Base-by-base conservation (phyloP, 2,113 vertebrate genomes). In the Aspiorhynchus laticeps region DNA sequence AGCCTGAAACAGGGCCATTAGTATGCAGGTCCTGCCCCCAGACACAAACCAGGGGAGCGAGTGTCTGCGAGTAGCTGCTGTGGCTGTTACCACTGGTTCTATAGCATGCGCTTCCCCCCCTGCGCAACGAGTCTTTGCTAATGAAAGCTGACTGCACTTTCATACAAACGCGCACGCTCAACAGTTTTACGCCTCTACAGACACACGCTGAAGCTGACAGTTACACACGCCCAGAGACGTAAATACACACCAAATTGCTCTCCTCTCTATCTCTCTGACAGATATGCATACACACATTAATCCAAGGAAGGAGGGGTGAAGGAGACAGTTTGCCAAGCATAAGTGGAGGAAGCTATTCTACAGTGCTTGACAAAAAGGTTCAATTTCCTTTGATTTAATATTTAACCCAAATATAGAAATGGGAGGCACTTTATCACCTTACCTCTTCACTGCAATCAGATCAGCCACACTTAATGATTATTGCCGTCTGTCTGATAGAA, bases 311-410 rank as follows among this genome's bases (percentile, higher is more conserved):
- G 21, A 77, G 38, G 71, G 69, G 65, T 71, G 77, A 67, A 61
- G 17, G n/a, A 83, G 28, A 65, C 51, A 17, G 59, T 74, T 87
- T 80, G 74, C 88, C 83, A 36, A 38, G 67, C 33, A 67, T 46
- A 87, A 81, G 78, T 76, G 61, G 69, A 81, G 83, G 61, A 59
- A 78, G 85, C 85, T 83, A 61, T 84, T 74, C 81, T 59, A 73
- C 41, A 33, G 53, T 36, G 41, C 71, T 46, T 48, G 63, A 65
- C 59, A 83, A 86, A 84, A 75, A 59, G 71, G 75, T 63, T 87
- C 80, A 78, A 88, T 88, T 88, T 87, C 88, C 87, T 85, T 71
- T 53, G 53, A 78, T 85, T 91, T 84, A 88, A 80, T 88, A 65
- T 87, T 85, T 82, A 87, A 81, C 71, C 84, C n/a, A 28, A 84